Base-by-base conservation (phyloP, 2,113 vertebrate species). In the Onychorhynchus coronatus region DNA sequence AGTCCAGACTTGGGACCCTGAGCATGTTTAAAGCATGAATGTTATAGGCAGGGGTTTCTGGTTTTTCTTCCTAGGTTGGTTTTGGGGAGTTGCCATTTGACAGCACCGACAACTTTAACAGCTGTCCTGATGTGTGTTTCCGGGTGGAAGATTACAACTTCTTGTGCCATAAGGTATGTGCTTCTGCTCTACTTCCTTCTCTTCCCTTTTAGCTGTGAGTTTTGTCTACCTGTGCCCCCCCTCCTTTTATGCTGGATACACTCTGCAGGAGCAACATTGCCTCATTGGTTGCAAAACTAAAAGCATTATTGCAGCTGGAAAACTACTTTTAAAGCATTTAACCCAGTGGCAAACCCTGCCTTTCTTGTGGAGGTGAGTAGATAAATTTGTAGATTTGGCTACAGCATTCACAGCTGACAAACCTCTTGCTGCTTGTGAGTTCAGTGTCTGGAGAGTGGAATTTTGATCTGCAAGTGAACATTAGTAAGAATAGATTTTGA, bases 31-130 rank as follows among this genome's bases (percentile, higher is more conserved):
- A 47, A 71, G 47, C 35, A 42, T 0, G 4, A 28, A 19, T 73
- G 20, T 33, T 86, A 35, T 84, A 56, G 41, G n/a, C 15, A 20
- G 41, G 56, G 22, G 47, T 72, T 88, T 84, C 27, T 81, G 59
- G 4, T 88, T 75, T 63, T 6, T 89, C 19, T 94, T 85, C 52
- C 24, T 37, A 99, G 99, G 99, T 99, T 63, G 99, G 99, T 79
- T 99, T 99, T 68, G 99, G 99, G 49, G 99, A 99, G 93, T 97
- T 99, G 95, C 99, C 99, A 0, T 99, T 99, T 92, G 98, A 99
- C 84, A 98, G 98, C 91, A 98, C 98, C 0, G 98, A 99, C 65
- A 98, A 96, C 93, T 99, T 99, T 66, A 98, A 98, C 63, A 99
- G 98, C 91, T 99, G 98, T 91, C 98, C 99, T 0, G 99, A 99